Percentiles rank a stretch among this genome's conserved stretches.
phyloP scores from a whole-genome alignment of 2,113 vertebrate species.

The Nansenia antarctica region DNA sequence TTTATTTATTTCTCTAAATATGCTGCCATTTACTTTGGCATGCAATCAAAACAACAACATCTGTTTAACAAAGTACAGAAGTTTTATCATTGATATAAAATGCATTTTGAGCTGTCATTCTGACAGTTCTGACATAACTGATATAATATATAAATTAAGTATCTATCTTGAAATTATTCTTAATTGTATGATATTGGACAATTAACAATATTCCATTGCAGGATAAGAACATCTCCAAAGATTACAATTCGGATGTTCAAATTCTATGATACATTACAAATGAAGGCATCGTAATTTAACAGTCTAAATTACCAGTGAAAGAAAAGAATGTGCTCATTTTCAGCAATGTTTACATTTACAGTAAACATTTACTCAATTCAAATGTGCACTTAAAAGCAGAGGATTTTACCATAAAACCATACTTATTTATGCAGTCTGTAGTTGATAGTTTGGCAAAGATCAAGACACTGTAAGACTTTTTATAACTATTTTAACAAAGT shows the following conservation, averaged over 20 bases:
- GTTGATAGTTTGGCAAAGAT: constrained; percentile 56
- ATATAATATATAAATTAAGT: constrained; percentile 36
- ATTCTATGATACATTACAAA: constrained; percentile 53
- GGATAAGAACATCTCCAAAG: constrained; percentile 39
- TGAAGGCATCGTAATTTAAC: constrained; percentile 63
- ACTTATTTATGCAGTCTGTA: constrained; percentile 42
- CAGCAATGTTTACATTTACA: constrained; percentile 69
- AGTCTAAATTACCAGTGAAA: constrained; percentile 53
- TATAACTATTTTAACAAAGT: constrained; percentile 65
- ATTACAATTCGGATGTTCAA: constrained; percentile 23
- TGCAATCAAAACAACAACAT: constrained; percentile 50
- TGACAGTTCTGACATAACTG: constrained; percentile 32
- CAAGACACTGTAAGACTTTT: constrained; percentile 71
- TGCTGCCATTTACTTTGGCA: constrained; percentile 48
- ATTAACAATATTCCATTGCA: constrained; percentile 44
- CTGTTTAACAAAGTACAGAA: constrained; percentile 32
- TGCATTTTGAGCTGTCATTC: constrained; percentile 56
- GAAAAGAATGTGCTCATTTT: constrained; percentile 67
- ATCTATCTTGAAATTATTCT: constrained; percentile 37
- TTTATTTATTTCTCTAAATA: constrained; percentile 62
- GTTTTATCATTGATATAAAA: constrained; percentile 47
- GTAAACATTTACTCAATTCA: constrained; percentile 74
- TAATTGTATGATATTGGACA: constrained; percentile 41
- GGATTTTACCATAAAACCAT: constrained; percentile 46
- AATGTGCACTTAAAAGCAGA: constrained; percentile 59